These are phyloP conservation scores for Cataglyphis altisquamis DNA, from an alignment of 2,888 invertebrate species.

Conservation along the genomic window DNA sequence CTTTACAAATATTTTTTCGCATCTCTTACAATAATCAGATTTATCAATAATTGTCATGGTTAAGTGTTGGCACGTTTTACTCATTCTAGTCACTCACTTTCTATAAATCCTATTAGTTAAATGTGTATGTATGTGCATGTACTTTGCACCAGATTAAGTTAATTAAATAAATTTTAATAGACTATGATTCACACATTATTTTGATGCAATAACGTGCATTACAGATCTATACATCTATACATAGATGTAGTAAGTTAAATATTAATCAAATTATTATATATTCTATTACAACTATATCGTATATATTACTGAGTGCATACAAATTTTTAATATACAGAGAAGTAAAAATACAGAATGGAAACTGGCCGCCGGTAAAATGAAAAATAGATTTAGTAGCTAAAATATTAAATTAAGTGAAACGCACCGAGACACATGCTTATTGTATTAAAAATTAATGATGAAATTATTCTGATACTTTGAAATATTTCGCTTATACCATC, in stretches of 20 bases:
- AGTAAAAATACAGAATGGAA: conserved; percentile 69
- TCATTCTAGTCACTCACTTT: conserved; percentile 54
- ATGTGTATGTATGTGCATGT: conserved; percentile 6
- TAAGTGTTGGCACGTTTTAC: conserved; percentile 45
- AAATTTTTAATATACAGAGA: conserved; percentile 71
- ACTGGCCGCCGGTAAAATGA: conserved; percentile 78
- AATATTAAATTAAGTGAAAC: conserved; percentile 51
- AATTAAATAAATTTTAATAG: conserved; percentile 66
- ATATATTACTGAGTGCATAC: conserved; percentile 60
- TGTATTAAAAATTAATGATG: background rate
- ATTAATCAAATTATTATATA: conserved; percentile 48
- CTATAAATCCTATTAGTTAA: conserved; percentile 48
- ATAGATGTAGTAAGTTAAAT: conserved; percentile 59
- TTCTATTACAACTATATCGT: conserved; percentile 28
- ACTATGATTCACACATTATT: conserved; percentile 52
- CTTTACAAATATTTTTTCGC: conserved; percentile 20
- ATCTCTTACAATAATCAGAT: conserved; percentile 64
- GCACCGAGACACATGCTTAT: conserved; percentile 52
- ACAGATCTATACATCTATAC: conserved; percentile 75
- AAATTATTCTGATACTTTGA: background rate
- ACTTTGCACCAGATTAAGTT: conserved; percentile 25
- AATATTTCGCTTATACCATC: background rate
- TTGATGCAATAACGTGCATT: conserved; percentile 51
- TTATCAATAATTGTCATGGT: conserved; percentile 72
- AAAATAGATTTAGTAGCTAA: conserved; percentile 46